A percentile compares a stretch with the other conserved stretches of the same genome.
phyloP scores from a whole-genome alignment of 2,888 invertebrate genomes.

The Amaurobius ferox region DNA sequence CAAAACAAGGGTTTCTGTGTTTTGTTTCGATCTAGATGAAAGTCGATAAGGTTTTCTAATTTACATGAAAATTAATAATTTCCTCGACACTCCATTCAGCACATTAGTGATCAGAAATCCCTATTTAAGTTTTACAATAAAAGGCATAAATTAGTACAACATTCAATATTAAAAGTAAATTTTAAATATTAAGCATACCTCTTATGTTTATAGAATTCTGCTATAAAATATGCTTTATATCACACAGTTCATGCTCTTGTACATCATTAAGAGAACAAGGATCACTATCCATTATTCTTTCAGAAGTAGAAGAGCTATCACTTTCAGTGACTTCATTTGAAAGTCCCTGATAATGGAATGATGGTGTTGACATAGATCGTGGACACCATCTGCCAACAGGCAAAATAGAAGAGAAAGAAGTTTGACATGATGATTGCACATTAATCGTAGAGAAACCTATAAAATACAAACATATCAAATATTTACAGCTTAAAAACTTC shows the following conservation, averaged over 20 bases:
- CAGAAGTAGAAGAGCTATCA: conserved; percentile 70
- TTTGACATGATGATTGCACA: conserved; percentile 67
- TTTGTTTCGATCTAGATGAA: too few species aligned
- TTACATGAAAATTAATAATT: too few species aligned
- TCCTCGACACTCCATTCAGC: too few species aligned
- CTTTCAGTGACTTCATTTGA: conserved; percentile 68
- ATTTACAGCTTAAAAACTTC: too few species aligned
- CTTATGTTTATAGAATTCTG: not conserved
- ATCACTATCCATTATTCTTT: conserved; percentile 70
- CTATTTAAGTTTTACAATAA: too few species aligned
- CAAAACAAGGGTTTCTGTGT: too few species aligned
- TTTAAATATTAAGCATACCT: too few species aligned
- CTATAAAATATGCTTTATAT: conserved; percentile 70
- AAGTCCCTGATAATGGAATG: conserved; percentile 62
- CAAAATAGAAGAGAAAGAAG: conserved; percentile 46
- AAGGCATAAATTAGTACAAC: too few species aligned
- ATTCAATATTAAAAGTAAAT: too few species aligned
- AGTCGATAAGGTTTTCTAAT: too few species aligned
- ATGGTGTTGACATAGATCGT: conserved; percentile 55
- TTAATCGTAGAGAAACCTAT: conserved; percentile 53
- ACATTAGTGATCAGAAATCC: too few species aligned
- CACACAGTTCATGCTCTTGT: conserved; percentile 66
- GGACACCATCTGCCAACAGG: conserved; percentile 62
- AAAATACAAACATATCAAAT: not conserved
- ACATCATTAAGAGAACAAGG: conserved; percentile 44